Base-by-base conservation (phyloP, 2,797 vertebrate species). In the Apogon talboti region DNA sequence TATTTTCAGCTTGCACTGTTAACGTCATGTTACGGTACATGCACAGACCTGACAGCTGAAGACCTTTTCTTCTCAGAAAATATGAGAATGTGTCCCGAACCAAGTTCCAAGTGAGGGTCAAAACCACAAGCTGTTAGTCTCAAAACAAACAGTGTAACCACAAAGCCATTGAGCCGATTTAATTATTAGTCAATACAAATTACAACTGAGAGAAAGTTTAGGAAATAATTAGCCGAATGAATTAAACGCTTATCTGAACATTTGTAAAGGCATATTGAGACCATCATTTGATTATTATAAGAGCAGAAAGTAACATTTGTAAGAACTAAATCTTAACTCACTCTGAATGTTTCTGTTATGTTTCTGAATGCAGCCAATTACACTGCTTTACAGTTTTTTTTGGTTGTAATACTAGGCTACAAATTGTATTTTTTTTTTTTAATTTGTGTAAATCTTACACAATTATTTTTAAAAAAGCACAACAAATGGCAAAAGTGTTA, bases 181-280 rank as follows among this genome's bases (percentile, higher is more conserved):
- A 78, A 85, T 76, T 78, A 86, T 78, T 63, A 49, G 49, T 78
- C 83, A 66, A 84, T 79, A 85, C 56, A 71, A 85, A 85, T 87
- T 50, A 74, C 59, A 69, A 60, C 51, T 72, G 47, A 77, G 60
- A 76, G 59, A 4, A 65, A 41, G 38, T 68, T 79, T 81, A 60
- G 59, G 75, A 66, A 52, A 75, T 81, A 85, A 87, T 70, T 76
- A 88, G 57, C 76, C 76, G 66, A 44, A 57, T 79, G 43, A 58
- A 64, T 80, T 87, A 75, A n/a, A 74, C 24, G 73, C 66, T 72
- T 73, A 58, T 76, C 55, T 78, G 60, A 64, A 73, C 37, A 16
- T 50, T 75, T 86, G 82, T 75, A 59, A 66, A 77, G 57, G 37
- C 49, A 56, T 74, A 74, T 81, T 55, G 54, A 65, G 53, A 75